Percentiles rank a stretch among this genome's conserved stretches.
Conservation (phyloP, 1,140 invertebrate genomes). For the Leptestheria dahalacensis region DNA sequence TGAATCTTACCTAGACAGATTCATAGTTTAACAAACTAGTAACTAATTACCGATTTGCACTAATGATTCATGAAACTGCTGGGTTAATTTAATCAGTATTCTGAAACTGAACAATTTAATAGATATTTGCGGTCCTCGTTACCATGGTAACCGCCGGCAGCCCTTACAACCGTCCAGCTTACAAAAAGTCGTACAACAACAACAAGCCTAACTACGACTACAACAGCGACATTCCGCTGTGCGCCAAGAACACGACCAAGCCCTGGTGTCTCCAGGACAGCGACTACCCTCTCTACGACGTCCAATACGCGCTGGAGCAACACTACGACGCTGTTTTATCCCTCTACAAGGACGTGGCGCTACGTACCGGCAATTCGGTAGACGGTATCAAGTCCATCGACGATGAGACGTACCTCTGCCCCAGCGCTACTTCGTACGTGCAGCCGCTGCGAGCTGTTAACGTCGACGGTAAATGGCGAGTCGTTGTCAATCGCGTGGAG, state of each 20-base stretch:
- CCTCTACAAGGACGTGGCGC: constrained; percentile 21
- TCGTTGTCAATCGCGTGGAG: constrained; percentile 24
- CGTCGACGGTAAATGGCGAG: constrained; percentile 23
- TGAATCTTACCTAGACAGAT: too few relatives aligned
- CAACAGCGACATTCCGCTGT: constrained; percentile 17
- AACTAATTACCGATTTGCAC: too few relatives aligned
- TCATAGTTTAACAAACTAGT: too few relatives aligned
- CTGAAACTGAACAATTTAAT: too few relatives aligned
- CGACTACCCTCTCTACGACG: constrained; percentile 22
- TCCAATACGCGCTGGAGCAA: constrained; percentile 17
- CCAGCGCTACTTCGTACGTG: constrained; percentile 19
- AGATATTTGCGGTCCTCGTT: too few relatives aligned
- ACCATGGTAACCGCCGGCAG: too few relatives aligned
- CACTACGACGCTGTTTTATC: constrained; percentile 19
- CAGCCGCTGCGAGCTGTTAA: constrained; percentile 23
- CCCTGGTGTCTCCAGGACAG: constrained; percentile 22
- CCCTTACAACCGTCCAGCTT: too few relatives aligned
- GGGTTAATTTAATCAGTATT: too few relatives aligned
- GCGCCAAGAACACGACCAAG: constrained; percentile 21
- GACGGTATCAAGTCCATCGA: constrained; percentile 18
- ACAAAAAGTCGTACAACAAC: too few relatives aligned
- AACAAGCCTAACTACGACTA: neutral
- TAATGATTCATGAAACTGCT: too few relatives aligned
- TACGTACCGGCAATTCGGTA: constrained; percentile 21
- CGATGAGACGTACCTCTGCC: constrained; percentile 23